Evolutionary conservation across 2,113 vertebrate species (phyloP).

Genomic region (Stomatorhinus ivindoensis): DNA sequence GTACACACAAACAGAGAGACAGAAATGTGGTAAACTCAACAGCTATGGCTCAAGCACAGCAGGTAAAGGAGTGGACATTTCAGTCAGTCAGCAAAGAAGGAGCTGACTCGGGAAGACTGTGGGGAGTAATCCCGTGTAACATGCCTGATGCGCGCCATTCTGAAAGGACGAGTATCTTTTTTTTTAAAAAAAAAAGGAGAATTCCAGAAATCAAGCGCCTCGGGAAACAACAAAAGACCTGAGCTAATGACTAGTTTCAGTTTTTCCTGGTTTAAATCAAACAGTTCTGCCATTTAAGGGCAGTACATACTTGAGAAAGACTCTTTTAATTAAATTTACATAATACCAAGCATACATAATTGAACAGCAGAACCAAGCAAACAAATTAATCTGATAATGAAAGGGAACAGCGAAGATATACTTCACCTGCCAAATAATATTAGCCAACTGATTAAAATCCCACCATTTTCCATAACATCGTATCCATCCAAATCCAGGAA

Average conservation of each 20-base stretch:
- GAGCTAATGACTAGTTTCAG: neutral
- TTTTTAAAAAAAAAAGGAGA: neutral
- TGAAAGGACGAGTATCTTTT: conserved; percentile 4
- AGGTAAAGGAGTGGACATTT: neutral
- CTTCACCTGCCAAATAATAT: neutral
- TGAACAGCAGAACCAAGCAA: neutral
- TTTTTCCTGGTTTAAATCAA: neutral
- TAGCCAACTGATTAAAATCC: neutral
- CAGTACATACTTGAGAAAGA: neutral
- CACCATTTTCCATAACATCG: neutral
- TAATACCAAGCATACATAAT: neutral
- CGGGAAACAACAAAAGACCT: neutral
- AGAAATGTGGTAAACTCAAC: neutral
- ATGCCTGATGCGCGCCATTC: neutral
- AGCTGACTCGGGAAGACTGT: neutral
- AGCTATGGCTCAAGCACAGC: neutral
- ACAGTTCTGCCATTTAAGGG: neutral
- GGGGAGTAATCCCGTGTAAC: neutral
- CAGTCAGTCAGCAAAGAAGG: neutral
- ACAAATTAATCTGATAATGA: neutral
- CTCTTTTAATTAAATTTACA: neutral
- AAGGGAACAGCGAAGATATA: neutral
- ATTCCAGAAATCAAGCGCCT: neutral
- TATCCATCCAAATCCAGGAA: neutral
- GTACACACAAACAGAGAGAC: neutral